A percentile compares a stretch with the other conserved stretches of the same genome.
phyloP scores from a whole-genome alignment of 2,797 vertebrate species.

The Peromyscus nudipes region DNA sequence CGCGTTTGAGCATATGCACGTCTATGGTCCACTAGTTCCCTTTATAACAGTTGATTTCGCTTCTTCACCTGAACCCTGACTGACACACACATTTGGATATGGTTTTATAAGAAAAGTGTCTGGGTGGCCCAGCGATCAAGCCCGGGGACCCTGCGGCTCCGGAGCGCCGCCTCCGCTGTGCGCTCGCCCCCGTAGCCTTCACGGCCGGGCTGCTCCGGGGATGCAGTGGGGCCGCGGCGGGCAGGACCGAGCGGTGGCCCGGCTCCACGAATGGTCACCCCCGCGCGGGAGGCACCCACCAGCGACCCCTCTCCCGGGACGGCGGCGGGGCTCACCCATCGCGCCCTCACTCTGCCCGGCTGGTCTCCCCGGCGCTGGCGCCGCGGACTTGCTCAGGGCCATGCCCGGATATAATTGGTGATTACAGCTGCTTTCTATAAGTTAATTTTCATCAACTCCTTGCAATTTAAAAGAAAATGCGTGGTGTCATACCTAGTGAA shows the following conservation, averaged over 20 bases:
- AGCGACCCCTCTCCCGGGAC: slow-evolving; percentile 19
- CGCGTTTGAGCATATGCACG: too few species aligned
- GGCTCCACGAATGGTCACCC: slow-evolving; percentile 74
- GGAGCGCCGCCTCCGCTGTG: not conserved
- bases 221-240: slow-evolving; percentile 58
- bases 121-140: slow-evolving; percentile 36
- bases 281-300: slow-evolving; percentile 18
- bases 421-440: slow-evolving; percentile 65
- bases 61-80: too few species aligned
- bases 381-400: slow-evolving; percentile 63
- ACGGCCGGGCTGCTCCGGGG: slow-evolving; percentile 54
- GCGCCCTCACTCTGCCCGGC: not conserved
- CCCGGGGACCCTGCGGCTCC: slow-evolving; percentile 60
- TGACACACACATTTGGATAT: too few species aligned
- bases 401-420: slow-evolving; percentile 74
- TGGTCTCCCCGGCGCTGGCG: slow-evolving; percentile 33
- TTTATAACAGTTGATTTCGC: too few species aligned
- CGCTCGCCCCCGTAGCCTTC: not conserved
- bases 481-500: slow-evolving; percentile 92
- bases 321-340: slow-evolving; percentile 54
- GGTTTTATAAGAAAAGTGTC: too few species aligned
- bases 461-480: slow-evolving; percentile 88
- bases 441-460: slow-evolving; percentile 70
- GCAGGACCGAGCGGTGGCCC: slow-evolving; percentile 71
- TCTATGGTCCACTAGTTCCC: too few species aligned